Conservation (phyloP, 2,888 invertebrate species). For the Napeogenes sylphis region DNA sequence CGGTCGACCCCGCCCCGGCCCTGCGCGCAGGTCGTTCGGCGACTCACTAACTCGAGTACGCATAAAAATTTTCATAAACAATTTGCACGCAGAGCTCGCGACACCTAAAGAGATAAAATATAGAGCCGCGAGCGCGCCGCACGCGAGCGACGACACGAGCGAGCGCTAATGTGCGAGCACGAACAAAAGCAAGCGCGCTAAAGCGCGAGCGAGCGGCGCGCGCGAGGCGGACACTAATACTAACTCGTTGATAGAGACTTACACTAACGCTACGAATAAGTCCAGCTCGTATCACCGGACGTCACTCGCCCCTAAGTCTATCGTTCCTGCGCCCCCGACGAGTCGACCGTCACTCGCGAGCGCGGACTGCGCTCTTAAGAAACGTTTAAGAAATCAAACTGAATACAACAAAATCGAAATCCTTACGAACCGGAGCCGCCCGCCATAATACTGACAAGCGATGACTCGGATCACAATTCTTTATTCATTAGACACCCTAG, state of each 20-base stretch:
- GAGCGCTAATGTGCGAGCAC: slow-evolving; percentile 7
- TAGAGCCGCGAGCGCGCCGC: slow-evolving; percentile 17
- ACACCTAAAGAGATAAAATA: slow-evolving; percentile 19
- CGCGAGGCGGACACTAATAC: slow-evolving; percentile 47
- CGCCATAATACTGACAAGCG: too few relatives aligned
- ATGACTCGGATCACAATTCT: too few relatives aligned
- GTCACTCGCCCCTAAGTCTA: slow-evolving; percentile 17
- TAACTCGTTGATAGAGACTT: slow-evolving; percentile 75
- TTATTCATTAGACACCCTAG: too few relatives aligned
- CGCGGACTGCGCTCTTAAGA: slow-evolving; percentile 5
- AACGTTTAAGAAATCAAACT: neutral
- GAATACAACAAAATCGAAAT: slow-evolving; percentile 6
- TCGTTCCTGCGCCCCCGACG: slow-evolving; percentile 1
- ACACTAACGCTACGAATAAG: slow-evolving; percentile 34
- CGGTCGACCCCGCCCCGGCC: slow-evolving; percentile 16
- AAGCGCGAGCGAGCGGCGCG: slow-evolving; percentile 16
- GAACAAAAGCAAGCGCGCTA: slow-evolving; percentile 11
- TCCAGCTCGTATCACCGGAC: slow-evolving; percentile 9
- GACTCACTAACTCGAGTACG: slow-evolving; percentile 17
- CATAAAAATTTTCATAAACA: slow-evolving; percentile 2
- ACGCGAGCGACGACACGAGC: slow-evolving; percentile 13
- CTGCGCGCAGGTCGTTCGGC: slow-evolving; percentile 20
- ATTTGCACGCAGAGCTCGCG: slow-evolving; percentile 9
- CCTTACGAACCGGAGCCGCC: neutral
- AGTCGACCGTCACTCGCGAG: slow-evolving; percentile 1